Percentiles rank a stretch among this genome's conserved stretches.
Conservation (phyloP, 37 sponge, comb jelly and placozoan species). For the Mnemiopsis leidyi region DNA sequence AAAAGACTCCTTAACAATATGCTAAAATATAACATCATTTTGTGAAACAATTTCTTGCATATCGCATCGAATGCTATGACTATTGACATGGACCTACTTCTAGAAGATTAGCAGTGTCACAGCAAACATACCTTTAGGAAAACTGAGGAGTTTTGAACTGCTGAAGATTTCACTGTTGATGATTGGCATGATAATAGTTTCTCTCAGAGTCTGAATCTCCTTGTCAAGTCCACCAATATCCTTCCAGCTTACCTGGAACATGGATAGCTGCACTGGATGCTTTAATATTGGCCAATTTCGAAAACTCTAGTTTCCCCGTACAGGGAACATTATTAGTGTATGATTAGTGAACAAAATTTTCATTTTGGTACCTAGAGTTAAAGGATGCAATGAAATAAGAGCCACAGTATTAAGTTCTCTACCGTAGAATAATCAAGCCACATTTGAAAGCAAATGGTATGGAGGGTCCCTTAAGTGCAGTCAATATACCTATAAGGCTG, state of each 20-base stretch:
- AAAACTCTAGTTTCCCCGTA: not conserved
- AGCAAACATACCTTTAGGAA: slow-evolving; percentile 51
- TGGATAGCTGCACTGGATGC: not conserved
- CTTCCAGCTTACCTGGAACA: slow-evolving; percentile 23
- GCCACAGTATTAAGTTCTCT: not conserved
- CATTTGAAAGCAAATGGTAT: no score
- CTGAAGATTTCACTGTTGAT: not conserved
- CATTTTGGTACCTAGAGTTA: not conserved
- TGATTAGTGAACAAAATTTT: no score
- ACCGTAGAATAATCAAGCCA: not conserved
- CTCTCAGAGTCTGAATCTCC: slow-evolving; percentile 42
- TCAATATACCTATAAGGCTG: not conserved
- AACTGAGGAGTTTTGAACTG: not conserved
- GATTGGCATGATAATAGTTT: slow-evolving; percentile 5
- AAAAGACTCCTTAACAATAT: no score
- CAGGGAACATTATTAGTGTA: no score
- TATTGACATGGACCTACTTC: no score
- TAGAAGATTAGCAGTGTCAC: no score
- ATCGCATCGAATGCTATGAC: no score
- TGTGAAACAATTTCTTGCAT: no score
- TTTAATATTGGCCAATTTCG: not conserved
- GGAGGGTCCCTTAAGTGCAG: not conserved
- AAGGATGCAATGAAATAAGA: not conserved
- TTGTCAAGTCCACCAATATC: slow-evolving; percentile 56
- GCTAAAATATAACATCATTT: no score